Conservation (phyloP, 2,113 vertebrate species). For the Tinamus guttatus region DNA sequence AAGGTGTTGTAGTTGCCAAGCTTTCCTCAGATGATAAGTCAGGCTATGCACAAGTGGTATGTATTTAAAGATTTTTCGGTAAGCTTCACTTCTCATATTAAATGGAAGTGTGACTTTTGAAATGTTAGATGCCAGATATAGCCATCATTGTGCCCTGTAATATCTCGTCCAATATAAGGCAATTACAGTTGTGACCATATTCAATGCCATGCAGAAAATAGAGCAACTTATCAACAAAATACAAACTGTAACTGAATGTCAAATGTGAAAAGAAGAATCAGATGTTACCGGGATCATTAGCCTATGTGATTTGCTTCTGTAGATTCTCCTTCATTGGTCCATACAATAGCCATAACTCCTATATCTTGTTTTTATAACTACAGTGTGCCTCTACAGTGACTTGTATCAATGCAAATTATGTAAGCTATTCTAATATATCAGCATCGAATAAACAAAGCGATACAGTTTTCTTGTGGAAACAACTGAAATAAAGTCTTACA, state of each 20-base stretch:
- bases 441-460: neutral
- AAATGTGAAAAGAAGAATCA: neutral
- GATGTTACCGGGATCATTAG: neutral
- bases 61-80: neutral
- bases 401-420: neutral
- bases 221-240: neutral
- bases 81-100: neutral
- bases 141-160: neutral
- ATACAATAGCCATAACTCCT: neutral
- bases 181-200: neutral
- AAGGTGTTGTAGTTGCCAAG: neutral
- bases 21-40: neutral
- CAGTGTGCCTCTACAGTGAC: neutral
- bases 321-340: neutral
- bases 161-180: neutral
- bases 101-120: neutral
- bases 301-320: neutral
- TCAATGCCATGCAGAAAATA: neutral
- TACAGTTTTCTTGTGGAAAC: neutral
- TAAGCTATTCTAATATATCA: neutral
- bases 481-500: neutral
- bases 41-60: neutral
- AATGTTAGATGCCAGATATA: neutral
- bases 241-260: neutral
- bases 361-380: neutral